Conservation (phyloP, 92 coral and sea anemone genomes). For the Porites rus region DNA sequence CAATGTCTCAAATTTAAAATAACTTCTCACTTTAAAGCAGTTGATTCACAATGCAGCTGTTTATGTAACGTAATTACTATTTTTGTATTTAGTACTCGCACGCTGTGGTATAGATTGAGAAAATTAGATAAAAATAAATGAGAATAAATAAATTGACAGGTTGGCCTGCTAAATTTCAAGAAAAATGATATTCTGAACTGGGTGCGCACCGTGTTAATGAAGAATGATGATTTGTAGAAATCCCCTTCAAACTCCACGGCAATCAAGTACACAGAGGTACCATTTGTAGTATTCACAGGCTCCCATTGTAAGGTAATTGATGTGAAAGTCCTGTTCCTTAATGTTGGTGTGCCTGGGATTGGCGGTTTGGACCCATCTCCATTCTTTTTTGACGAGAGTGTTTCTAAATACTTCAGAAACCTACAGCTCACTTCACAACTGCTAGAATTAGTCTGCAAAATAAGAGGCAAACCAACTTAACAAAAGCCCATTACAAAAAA, state of each 20-base stretch:
- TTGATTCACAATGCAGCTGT: too few relatives aligned
- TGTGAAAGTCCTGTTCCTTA: constrained; percentile 32
- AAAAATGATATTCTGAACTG: too few relatives aligned
- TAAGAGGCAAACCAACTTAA: background rate
- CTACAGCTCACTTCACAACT: constrained; percentile 59
- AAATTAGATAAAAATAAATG: too few relatives aligned
- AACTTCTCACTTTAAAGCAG: too few relatives aligned
- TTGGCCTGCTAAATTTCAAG: too few relatives aligned
- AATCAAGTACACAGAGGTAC: constrained; percentile 65
- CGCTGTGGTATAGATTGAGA: too few relatives aligned
- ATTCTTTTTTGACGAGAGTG: constrained; percentile 9
- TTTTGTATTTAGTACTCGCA: too few relatives aligned
- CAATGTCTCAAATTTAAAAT: too few relatives aligned
- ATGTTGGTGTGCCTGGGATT: constrained; percentile 43
- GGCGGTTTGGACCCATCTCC: constrained; percentile 34
- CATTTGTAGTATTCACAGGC: constrained; percentile 46
- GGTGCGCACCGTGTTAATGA: background rate
- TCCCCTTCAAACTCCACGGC: constrained; percentile 49
- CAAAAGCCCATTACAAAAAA: too few relatives aligned
- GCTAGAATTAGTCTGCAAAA: constrained; percentile 39
- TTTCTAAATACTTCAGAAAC: constrained; percentile 35
- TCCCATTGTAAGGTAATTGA: constrained; percentile 61
- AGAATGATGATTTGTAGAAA: accelerated
- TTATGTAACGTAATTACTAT: too few relatives aligned
- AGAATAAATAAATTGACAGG: too few relatives aligned